phyloP scores from a whole-genome alignment of 2,797 vertebrate species.

The Coccyzus lansbergi region DNA sequence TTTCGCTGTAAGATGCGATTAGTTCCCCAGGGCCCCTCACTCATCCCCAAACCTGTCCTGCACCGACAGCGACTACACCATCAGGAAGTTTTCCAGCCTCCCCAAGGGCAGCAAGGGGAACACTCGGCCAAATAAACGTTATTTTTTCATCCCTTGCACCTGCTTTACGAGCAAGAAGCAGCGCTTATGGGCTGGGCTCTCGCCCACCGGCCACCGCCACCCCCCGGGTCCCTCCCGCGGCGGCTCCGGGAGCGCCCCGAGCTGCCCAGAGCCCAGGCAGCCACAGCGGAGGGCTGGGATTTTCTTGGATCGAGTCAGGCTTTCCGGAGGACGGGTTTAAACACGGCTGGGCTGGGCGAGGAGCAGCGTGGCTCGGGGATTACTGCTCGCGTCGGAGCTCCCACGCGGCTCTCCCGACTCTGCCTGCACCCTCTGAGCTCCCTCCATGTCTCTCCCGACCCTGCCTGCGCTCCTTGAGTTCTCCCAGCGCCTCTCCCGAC shows the following conservation, averaged over 20 bases:
- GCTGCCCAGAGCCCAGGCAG: too few relatives aligned
- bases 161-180: constrained; percentile 8
- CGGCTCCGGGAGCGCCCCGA: background rate
- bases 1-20: background rate
- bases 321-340: too few relatives aligned
- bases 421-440: too few relatives aligned
- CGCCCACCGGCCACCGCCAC: background rate
- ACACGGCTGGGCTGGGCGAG: too few relatives aligned
- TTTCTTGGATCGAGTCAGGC: too few relatives aligned
- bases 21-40: background rate
- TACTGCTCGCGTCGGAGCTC: too few relatives aligned
- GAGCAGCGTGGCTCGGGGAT: too few relatives aligned
- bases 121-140: background rate
- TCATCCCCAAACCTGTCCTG: background rate
- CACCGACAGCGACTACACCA: background rate
- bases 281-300: too few relatives aligned
- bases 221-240: background rate
- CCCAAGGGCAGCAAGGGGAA: background rate
- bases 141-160: constrained; percentile 36
- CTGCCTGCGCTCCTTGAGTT: too few relatives aligned
- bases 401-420: too few relatives aligned
- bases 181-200: background rate
- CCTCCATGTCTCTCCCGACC: too few relatives aligned
- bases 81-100: background rate
- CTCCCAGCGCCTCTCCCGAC: too few relatives aligned